Conservation (phyloP, 2,797 vertebrate genomes). For the Tamandua tetradactyla region DNA sequence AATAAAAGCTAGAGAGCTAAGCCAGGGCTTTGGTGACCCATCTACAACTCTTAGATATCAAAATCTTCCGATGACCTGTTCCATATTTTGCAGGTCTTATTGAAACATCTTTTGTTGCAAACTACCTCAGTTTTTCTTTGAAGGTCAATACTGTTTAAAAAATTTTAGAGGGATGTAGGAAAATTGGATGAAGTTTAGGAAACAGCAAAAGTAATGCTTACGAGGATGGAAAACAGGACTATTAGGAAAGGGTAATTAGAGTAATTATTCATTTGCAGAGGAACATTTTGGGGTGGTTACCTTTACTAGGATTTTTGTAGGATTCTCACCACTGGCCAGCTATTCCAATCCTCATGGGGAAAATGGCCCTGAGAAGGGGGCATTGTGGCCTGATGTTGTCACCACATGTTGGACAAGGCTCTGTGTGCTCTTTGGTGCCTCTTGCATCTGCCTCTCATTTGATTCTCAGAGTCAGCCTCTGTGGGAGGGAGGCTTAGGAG, state of each 20-base stretch:
- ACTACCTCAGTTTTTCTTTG: not conserved
- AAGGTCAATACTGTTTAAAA: not conserved
- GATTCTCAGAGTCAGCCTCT: not conserved
- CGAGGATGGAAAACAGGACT: not conserved
- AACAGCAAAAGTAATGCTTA: not conserved
- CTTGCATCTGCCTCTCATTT: not conserved
- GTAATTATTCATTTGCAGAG: not conserved
- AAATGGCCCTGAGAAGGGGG: fast-evolving
- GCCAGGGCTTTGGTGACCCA: not conserved
- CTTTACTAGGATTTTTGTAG: fast-evolving
- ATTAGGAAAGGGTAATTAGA: not conserved
- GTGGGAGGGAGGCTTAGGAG: not conserved
- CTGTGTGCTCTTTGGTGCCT: fast-evolving
- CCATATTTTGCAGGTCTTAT: not conserved
- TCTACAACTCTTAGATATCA: fast-evolving
- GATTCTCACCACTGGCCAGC: not conserved
- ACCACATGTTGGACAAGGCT: fast-evolving
- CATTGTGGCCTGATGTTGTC: not conserved
- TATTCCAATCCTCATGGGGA: not conserved
- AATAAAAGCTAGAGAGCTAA: not conserved
- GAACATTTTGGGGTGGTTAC: fast-evolving
- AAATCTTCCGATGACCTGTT: not conserved
- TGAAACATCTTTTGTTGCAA: not conserved
- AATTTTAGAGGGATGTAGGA: not conserved
- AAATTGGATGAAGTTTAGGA: not conserved